Evolutionary conservation across 2,888 invertebrate species (phyloP), one percentile per base, ranked within the genome.

Genomic region (Proisotoma minuta): DNA sequence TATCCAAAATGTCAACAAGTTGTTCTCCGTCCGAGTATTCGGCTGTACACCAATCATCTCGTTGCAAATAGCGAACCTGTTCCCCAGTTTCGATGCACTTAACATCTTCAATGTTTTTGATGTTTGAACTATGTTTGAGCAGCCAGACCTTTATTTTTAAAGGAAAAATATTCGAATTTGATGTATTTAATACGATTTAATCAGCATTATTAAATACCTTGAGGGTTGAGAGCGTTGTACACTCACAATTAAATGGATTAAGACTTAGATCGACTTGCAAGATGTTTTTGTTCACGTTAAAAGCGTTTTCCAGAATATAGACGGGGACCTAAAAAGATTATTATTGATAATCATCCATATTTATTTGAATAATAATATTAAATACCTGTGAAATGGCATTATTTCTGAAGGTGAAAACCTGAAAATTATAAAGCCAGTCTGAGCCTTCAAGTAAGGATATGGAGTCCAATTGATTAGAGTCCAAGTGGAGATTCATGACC

Each of bases 231-330:
- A 87, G 86, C 77, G 87, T 90, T 69, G 84, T 83, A 72, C 91
- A 91, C 74, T 89, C 88, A 75, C 91, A 91, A 26, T 84, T 81
- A 89, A 90, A 91, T 0, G 90, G 88, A 78, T 91, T 91, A 66
- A 53, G 47, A 50, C 71, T 71, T 49, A 73, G 54, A 39, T 73
- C 73, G 22, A 73, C 68, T 29, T 62, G 57, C 2, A 69, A 52
- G 34, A 73, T 60, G n/a, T 69, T 63, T 23, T 66, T 64, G 40
- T 89, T 91, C 54, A 83, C 84, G 73, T 86, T 83, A 26, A 91
- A 81, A 0, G 87, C 88, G 75, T 89, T 87, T 74, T 89, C 89
- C 66, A 91, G 79, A 0, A 87, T 89, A 76, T 89, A 89, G 0
- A 88, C 85, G 8, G 89, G 91, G 50, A 90, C 79, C 89, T 89